Evolutionary conservation across 2,113 vertebrate species (phyloP).

Genomic region (Eubucco bourcierii): DNA sequence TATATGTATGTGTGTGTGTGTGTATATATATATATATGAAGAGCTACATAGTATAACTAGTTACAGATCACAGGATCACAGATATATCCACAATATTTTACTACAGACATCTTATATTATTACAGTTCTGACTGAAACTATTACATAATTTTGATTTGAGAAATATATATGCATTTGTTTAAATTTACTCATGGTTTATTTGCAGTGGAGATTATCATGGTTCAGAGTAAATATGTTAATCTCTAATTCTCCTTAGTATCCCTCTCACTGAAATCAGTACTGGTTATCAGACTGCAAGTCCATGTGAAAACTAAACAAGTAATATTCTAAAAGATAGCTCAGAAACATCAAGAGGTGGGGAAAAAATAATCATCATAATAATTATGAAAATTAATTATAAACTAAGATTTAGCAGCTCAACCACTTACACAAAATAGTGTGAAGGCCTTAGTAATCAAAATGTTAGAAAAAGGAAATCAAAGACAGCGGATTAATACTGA

Average conservation of each 20-base stretch:
- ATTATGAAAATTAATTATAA: not conserved
- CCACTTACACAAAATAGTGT: not conserved
- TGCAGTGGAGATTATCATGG: not conserved
- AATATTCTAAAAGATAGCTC: not conserved
- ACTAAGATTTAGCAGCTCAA: not conserved
- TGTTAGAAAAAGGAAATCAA: not conserved
- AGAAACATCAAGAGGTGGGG: not conserved
- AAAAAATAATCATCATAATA: not conserved
- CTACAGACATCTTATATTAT: not conserved
- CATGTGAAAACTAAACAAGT: not conserved
- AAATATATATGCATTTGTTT: not conserved
- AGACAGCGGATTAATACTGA: not conserved
- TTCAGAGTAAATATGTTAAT: not conserved
- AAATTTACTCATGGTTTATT: not conserved
- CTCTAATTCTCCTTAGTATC: not conserved
- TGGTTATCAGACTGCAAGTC: not conserved
- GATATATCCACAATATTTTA: not conserved
- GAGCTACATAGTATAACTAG: not conserved
- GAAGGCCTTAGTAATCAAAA: not conserved
- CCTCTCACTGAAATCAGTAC: not conserved
- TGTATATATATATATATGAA: no score
- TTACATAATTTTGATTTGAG: not conserved
- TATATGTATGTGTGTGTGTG: no score
- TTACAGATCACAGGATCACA: not conserved
- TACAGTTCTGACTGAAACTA: not conserved